phyloP scores from a whole-genome alignment of 2,113 vertebrate genomes.

The Microtus pennsylvanicus region DNA sequence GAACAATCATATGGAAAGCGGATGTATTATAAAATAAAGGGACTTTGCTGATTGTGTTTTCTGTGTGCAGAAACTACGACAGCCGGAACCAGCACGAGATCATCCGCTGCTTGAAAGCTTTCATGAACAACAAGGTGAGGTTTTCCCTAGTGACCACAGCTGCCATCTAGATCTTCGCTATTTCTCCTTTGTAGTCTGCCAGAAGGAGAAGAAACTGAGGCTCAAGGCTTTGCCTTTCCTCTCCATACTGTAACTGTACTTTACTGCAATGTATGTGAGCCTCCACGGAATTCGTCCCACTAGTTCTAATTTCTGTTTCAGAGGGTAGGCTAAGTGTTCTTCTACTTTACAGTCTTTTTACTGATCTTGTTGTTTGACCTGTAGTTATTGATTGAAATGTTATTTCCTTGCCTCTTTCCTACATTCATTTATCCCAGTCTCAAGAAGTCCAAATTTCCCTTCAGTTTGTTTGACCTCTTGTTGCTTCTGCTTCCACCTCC shows the following conservation, averaged over 20 bases:
- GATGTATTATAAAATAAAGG: neutral
- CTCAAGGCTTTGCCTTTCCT: neutral
- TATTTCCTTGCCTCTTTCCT: neutral
- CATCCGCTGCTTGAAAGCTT: constrained; percentile 94
- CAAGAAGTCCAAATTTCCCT: too few species aligned
- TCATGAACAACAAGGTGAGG: constrained; percentile 96
- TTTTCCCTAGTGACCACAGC: neutral
- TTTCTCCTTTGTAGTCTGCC: constrained; percentile 1
- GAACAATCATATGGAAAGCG: constrained; percentile 49
- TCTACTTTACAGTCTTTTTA: neutral
- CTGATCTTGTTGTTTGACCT: constrained; percentile 52
- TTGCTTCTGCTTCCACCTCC: neutral
- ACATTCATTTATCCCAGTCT: neutral
- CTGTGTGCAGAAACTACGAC: constrained; percentile 76
- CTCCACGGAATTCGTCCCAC: neutral
- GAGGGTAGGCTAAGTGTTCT: neutral
- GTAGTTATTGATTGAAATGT: constrained; percentile 23
- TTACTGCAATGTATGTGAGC: neutral
- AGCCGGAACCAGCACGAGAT: constrained; percentile 92
- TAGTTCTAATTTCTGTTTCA: constrained; percentile 49
- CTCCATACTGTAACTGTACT: neutral
- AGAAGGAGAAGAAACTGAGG: constrained; percentile 31
- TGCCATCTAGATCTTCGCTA: neutral
- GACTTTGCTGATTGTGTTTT: constrained; percentile 45
- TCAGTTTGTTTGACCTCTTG: too few species aligned